Conservation (phyloP, 2,888 invertebrate species). For the Ormia ochracea region DNA sequence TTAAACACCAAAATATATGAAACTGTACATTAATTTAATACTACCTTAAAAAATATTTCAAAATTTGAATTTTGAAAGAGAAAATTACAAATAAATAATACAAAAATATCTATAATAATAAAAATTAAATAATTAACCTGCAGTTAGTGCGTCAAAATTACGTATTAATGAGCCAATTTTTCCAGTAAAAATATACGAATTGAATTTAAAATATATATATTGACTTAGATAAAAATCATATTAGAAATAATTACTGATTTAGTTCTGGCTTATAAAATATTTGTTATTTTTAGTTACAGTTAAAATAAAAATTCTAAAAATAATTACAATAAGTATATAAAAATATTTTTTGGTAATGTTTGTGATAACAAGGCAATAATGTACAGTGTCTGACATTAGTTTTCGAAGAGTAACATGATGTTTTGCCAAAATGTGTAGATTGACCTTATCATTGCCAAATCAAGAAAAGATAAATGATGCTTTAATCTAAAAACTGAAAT, state of each 20-base stretch:
- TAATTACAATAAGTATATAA: constrained; percentile 23
- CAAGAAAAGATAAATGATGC: too few relatives aligned
- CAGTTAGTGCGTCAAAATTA: constrained; percentile 26
- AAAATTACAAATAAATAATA: background rate
- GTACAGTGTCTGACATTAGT: constrained; percentile 8
- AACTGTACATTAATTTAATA: constrained; percentile 27
- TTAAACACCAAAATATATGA: constrained; percentile 56
- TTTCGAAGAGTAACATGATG: background rate
- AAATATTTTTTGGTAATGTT: constrained; percentile 63
- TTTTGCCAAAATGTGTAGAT: too few relatives aligned
- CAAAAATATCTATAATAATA: background rate
- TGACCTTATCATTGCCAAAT: too few relatives aligned
- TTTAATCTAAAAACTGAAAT: background rate
- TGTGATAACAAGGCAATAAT: constrained; percentile 46
- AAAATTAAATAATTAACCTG: constrained; percentile 12
- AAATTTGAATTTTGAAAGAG: constrained; percentile 13
- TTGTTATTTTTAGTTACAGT: constrained; percentile 8
- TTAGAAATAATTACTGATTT: constrained; percentile 21
- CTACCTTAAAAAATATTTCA: constrained; percentile 41
- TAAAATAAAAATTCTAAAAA: constrained; percentile 30
- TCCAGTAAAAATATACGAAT: background rate
- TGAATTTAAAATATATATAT: constrained; percentile 7
- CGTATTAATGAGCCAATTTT: constrained; percentile 16
- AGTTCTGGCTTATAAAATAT: constrained; percentile 8
- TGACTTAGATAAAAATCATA: constrained; percentile 34